Base-by-base conservation (phyloP, 2,797 vertebrate species). In the Lepus townsendii region DNA sequence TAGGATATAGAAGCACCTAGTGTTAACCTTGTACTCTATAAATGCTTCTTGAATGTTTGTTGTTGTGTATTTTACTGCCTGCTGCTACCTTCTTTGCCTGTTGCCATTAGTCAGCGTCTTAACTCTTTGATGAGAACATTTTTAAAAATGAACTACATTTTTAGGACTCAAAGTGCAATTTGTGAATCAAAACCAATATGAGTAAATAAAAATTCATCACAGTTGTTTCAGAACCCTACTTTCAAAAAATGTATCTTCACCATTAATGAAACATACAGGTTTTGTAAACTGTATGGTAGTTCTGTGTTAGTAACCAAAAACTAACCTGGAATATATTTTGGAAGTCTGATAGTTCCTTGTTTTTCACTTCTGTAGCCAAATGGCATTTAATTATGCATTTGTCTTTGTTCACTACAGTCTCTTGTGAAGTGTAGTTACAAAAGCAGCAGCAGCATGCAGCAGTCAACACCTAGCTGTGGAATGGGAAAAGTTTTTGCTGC, bases 261-360 rank as follows among this genome's bases (percentile, higher is more conserved):
- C 3, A 69, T 68, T 57, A 85, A 20, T 6, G 75, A 87, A 85
- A 88, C 92, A 65, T 24, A 42, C 92, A 63, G 32, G 71, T 85
- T 90, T 82, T 90, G 7, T 96, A 35, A 88, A 80, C 5, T 72
- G 27, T 63, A n/a, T 17, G 83, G 0, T 90, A 86, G 7, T 65
- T 91, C 22, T 80, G 2, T 73, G 3, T 92, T 84, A 85, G 60
- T 94, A 93, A 92, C 54, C 76, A 82, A 91, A 95, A 88, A 52
- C 26, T 93, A 87, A 90, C 38, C n/a, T 94, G 35, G 7, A 92
- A 66, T 87, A 72, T 90, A 12, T 94, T 88, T 75, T 73, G 2
- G 35, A 71, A 79, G 5, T 75, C 94, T 92, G 26, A 52, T 16
- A 52, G 71, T 78, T 75, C 14, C 19, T 95, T 75, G 16, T 77